Evolutionary conservation across 2,113 vertebrate genomes (phyloP).

Genomic region (Andinoacara biseriatus): DNA sequence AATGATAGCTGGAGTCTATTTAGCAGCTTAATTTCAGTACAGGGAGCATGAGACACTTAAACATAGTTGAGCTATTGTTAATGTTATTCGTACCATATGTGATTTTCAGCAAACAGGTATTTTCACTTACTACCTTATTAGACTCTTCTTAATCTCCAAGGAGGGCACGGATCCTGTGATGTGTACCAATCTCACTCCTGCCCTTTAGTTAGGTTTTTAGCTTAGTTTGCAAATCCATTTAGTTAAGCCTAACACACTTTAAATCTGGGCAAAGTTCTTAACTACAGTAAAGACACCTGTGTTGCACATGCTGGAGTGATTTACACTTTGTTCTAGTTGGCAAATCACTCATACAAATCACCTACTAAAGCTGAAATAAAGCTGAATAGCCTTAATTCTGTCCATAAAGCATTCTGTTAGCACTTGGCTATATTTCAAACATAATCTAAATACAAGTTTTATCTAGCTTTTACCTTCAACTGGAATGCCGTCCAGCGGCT

Average conservation of each 20-base stretch:
- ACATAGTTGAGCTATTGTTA: no score
- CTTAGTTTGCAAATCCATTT: no score
- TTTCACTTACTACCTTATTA: background rate
- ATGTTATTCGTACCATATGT: no score
- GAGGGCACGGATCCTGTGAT: no score
- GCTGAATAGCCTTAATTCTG: no score
- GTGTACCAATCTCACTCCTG: no score
- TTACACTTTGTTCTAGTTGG: no score
- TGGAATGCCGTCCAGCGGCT: conserved; percentile 82
- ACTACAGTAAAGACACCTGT: background rate
- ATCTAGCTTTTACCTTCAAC: conserved; percentile 75
- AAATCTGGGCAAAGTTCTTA: background rate
- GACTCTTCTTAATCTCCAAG: background rate
- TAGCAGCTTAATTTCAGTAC: background rate
- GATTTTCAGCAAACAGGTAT: no score
- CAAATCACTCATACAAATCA: no score
- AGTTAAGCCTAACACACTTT: background rate
- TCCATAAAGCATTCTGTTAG: background rate
- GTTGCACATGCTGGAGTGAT: no score
- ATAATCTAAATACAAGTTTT: background rate
- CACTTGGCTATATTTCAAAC: background rate
- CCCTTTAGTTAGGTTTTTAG: no score
- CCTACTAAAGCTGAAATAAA: no score
- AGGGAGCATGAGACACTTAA: background rate
- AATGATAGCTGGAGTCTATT: background rate